Base-by-base conservation (phyloP, 1,140 invertebrate genomes). In the Dendroctonus ponderosae region DNA sequence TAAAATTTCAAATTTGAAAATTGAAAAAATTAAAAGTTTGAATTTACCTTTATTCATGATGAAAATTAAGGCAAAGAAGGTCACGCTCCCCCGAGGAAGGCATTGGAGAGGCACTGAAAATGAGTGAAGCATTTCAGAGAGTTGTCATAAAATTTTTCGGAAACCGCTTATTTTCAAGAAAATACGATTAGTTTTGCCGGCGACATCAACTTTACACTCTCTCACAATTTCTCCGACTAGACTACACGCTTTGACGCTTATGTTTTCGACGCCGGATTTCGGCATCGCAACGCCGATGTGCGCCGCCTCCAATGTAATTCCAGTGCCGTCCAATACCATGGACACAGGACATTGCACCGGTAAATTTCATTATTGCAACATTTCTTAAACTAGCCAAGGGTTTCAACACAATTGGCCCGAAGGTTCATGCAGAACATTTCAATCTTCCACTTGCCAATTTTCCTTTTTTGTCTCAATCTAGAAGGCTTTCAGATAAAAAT, bases 181-280 rank as follows among this genome's bases (percentile, higher is more conserved):
- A 65, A 42, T 42, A 65, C 53, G 50, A 61, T n/a, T 26, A 37
- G 6, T 11, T 54, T 50, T 57, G 37, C 63, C 15, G 44, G 42
- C 44, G 63, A 38, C 53, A 50, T 65, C 26, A 58, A 58, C 40
- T 48, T 26, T 50, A 66, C 66, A 59, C 11, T 61, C 43, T 67
- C 62, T 62, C 43, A 26, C 38, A 67, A 51, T 6, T 49, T 67
- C 59, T 62, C 51, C 50, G 66, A 58, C 43, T 67, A 67, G 15
- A 67, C 66, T 67, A 67, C 51, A 67, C 58, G 66, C 48, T 67
- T 54, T 39, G 14, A 39, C 60, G 56, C 44, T n/a, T n/a, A n/a
- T n/a, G n/a, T n/a, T n/a, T n/a, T 46, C 50, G 66, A 67, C 56
- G 58, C 42, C 58, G 59, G 64, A 53, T 66, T 66, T 57, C 66